Base-by-base conservation (phyloP, 2,888 invertebrate species). In the Hedychridium roseum region DNA sequence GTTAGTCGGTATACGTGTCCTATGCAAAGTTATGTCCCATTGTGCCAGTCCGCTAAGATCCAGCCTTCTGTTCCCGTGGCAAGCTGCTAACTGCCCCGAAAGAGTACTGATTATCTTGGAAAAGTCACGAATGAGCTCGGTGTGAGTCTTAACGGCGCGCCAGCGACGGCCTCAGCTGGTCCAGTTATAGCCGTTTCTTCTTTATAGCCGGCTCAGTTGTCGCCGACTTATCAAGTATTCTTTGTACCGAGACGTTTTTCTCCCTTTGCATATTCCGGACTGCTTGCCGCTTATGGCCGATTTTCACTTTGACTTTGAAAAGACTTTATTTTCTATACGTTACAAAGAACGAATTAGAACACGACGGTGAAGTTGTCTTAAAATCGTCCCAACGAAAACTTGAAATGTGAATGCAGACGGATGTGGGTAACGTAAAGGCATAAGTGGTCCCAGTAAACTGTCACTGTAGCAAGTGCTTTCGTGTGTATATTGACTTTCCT, bases 1-100 rank as follows among this genome's bases (percentile, higher is more conserved):
- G 74, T 74, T 75, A 69, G 66, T 48, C 37, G 54, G 64, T 71
- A 61, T 66, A 67, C 66, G 69, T 64, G 66, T 66, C 65, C 66
- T 64, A 63, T 66, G 66, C 68, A 66, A 76, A 76, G 68, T 76
- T 76, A 72, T 68, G 66, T 67, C 66, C 66, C 70, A 73, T 73
- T 76, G 74, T 73, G 61, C 64, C 49, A 64, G 53, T 62, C 63
- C 60, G 55, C 60, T 57, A 64, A 64, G 64, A 64, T 64, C 57
- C 64, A 64, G 53, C 49, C 57, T 60, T 57, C 53, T 38, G 43
- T n/a, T n/a, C 50, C 40, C 32, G 46, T 30, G 27, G 43, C 26
- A 30, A 42, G 41, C 54, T 58, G 52, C n/a, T 63, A 63, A 60
- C 56, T 60, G 58, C 50, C 31, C 49, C 54, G 43, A 64, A 68